phyloP scores from a whole-genome alignment of 2,888 invertebrate genomes.

The Andrena haemorrhoa region DNA sequence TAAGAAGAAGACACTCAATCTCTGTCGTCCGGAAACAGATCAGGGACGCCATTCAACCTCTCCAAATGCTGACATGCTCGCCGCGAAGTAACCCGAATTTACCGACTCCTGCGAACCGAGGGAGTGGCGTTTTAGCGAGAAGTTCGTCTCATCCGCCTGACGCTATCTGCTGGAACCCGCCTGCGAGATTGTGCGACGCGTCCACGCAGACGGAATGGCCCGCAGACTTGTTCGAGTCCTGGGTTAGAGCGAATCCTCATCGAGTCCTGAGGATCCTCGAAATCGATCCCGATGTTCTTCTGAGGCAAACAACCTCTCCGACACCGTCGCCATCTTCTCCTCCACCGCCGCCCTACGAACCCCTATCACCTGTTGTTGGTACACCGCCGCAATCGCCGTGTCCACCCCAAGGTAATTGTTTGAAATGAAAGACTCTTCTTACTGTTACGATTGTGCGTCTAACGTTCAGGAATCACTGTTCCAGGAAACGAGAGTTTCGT shows the following conservation, averaged over 20 bases:
- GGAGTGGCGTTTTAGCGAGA: constrained; percentile 88
- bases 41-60: constrained; percentile 92
- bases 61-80: constrained; percentile 93
- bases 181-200: constrained; percentile 79
- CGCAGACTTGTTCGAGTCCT: constrained; percentile 87
- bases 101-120: constrained; percentile 85
- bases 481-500: constrained; percentile 83
- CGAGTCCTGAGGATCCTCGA: constrained; percentile 91
- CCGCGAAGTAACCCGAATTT: constrained; percentile 94
- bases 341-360: constrained; percentile 85
- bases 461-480: constrained; percentile 12
- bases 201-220: constrained; percentile 89
- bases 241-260: constrained; percentile 90
- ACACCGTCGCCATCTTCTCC: constrained; percentile 78
- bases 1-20: background rate
- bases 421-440: background rate
- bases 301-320: constrained; percentile 79
- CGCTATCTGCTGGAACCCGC: constrained; percentile 91
- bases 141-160: constrained; percentile 95
- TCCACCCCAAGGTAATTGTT: constrained; percentile 82
- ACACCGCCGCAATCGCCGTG: constrained; percentile 85
- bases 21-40: constrained; percentile 86
- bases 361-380: constrained; percentile 84
- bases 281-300: constrained; percentile 87
- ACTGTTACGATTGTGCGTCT: too few relatives aligned